Base-by-base conservation (phyloP, 2,113 vertebrate species). In the Tachysurus fulvidraco region DNA sequence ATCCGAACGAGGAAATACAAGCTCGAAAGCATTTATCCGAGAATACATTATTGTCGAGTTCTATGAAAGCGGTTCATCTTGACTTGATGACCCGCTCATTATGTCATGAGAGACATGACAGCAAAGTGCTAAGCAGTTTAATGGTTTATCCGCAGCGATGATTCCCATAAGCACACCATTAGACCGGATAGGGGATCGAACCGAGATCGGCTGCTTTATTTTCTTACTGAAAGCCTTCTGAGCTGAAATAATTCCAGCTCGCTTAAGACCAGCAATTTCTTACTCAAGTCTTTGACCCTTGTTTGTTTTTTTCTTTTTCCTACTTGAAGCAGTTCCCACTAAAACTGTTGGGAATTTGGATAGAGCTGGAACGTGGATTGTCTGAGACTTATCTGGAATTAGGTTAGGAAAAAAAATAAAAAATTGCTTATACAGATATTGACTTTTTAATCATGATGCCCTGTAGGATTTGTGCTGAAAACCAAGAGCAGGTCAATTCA, bases 381-480 rank as follows among this genome's bases (percentile, higher is more conserved):
- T 52, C 46, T 77, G 7, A 77, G 25, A 19, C 25, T 77, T 50
- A 46, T 74, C 19, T 50, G 44, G 71, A 50, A 25, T 74, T 74
- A 46, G 41, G 44, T 50, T 25, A 21, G 17, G 30, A 14, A 21
- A 0, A 19, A 19, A 36, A 30, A 46, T 7, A 19, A 36, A 30
- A 50, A 5, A 5, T 6, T 71, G 36, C 65, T 41, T 54, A 71
- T 30, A 83, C 16, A 21, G 62, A 55, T 83, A 65, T 57, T 71
- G 82, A 71, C 82, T 71, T 46, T 73, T 67, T 71, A 74, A 46
- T 13, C 17, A 50, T 77, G 13, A 54, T 28, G 71, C 71, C 83
- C 57, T n/a, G 71, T 30, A 77, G 69, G 83, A 19, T 76, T 84
- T 76, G 69, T 12, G 23, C n/a, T 50, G 44, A 78, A 85, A 64